A percentile compares a stretch with the other conserved stretches of the same genome.
These are phyloP conservation scores for Apis dorsata DNA, from an alignment of 1,140 invertebrate genomes.

Conservation along the genomic window DNA sequence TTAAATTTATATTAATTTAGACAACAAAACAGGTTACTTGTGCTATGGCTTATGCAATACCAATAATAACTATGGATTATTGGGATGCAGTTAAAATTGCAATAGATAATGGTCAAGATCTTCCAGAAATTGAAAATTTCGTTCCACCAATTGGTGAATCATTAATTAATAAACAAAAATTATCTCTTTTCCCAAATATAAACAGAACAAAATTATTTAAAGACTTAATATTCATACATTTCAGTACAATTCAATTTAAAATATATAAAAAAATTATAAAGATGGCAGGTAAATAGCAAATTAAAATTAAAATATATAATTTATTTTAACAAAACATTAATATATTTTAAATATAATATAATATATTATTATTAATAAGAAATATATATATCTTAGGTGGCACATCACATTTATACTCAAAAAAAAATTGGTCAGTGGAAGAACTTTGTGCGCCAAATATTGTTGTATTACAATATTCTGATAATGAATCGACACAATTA, in stretches of 20 bases:
- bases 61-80: slow-evolving; percentile 83
- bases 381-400: slow-evolving; percentile 30
- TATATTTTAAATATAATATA: not conserved
- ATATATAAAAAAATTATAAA: slow-evolving; percentile 24
- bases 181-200: slow-evolving; percentile 9
- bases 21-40: slow-evolving; percentile 77
- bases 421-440: not conserved
- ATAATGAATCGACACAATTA: not conserved
- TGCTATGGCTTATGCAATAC: slow-evolving; percentile 83
- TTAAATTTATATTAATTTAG: not conserved
- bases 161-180: not conserved
- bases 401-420: slow-evolving; percentile 1
- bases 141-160: slow-evolving; percentile 18
- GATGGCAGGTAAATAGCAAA: slow-evolving; percentile 27
- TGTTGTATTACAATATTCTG: slow-evolving; percentile 29
- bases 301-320: not conserved
- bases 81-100: slow-evolving; percentile 81
- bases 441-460: slow-evolving; percentile 25
- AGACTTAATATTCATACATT: slow-evolving; percentile 36
- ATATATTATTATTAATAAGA: not conserved
- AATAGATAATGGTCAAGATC: slow-evolving; percentile 49
- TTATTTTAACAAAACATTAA: not conserved
- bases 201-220: slow-evolving; percentile 35
- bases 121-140: slow-evolving; percentile 7
- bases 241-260: slow-evolving; percentile 7